Base-by-base conservation (phyloP, 2,888 invertebrate species). In the Lapara coniferarum region DNA sequence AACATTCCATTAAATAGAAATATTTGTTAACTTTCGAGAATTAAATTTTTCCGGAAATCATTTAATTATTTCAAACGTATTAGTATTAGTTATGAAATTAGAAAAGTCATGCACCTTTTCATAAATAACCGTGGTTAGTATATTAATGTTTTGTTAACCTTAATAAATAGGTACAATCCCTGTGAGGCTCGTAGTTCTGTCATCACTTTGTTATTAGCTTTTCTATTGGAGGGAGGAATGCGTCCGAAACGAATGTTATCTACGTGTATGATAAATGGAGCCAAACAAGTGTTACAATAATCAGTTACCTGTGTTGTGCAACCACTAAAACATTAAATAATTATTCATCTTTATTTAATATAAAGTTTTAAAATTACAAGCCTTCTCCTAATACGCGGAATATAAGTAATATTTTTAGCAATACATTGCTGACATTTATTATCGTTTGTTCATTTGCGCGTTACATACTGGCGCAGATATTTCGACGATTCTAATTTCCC, bases 401-500 rank as follows among this genome's bases (percentile, higher is more conserved):
- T 46, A 49, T 19, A 4, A 56, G 10, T 58, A 44, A 13, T 63
- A 49, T 63, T 19, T 12, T 46, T 10, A 46, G 46, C 25, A 56
- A 25, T 19, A 37, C 12, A 63, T 16, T 63, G 4, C 59, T 46
- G 46, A 37, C 59, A 63, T 46, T 63, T 63, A 63, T 63, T 63
- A 69, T 75, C 73, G 75, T 70, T 71, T 73, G 51, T 72, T 72
- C 70, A 69, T 71, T 71, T 74, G 69, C 67, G 63, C 16, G 46
- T 46, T 63, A 63, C 49, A 46, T 63, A 63, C 63, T 71, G 70
- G 72, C 72, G 69, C 16, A 70, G 74, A 75, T 71, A 75, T 78
- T 78, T 75, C 71, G 77, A 76, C 76, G 70, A 78, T 78, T 82
- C 75, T 80, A 78, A 79, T 82, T 79, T 79, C 69, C 73, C 70